Conservation (phyloP, 1,140 invertebrate genomes). For the Laodelphax striatellus region DNA sequence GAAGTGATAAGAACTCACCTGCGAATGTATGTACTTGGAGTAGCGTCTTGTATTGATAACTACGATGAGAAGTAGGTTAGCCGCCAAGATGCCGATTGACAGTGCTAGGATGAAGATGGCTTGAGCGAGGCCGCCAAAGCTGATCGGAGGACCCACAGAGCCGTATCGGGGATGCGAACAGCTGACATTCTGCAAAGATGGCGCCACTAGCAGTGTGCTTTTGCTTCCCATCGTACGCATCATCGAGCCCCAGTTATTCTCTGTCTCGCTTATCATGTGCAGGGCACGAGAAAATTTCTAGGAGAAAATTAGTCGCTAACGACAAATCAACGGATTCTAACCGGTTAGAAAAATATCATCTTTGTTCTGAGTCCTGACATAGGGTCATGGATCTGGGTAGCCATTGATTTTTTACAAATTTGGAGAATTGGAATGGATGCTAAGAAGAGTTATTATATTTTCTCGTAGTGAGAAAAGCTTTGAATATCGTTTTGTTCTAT, state of each 20-base stretch:
- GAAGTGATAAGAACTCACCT: constrained; percentile 41
- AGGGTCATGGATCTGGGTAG: too few species aligned
- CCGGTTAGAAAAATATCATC: too few species aligned
- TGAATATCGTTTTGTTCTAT: too few species aligned
- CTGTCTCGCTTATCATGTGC: too few species aligned
- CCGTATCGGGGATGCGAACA: constrained; percentile 54
- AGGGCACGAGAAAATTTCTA: too few species aligned
- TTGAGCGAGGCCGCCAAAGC: constrained; percentile 51
- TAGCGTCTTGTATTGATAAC: constrained; percentile 70
- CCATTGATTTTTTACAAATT: too few species aligned
- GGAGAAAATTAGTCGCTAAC: too few species aligned
- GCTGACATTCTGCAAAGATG: constrained; percentile 64
- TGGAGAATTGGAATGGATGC: too few species aligned
- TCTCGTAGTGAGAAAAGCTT: too few species aligned
- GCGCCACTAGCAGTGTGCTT: constrained; percentile 53
- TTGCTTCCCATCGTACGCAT: constrained; percentile 19
- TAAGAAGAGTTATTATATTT: too few species aligned
- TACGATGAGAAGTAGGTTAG: constrained; percentile 66
- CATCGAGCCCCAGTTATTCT: constrained; percentile 3
- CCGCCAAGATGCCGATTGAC: constrained; percentile 60
- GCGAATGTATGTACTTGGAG: constrained; percentile 71
- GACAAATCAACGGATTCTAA: too few species aligned
- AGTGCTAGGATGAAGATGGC: constrained; percentile 60
- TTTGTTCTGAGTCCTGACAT: too few species aligned
- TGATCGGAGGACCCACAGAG: constrained; percentile 47